Base-by-base conservation (phyloP, 1,140 invertebrate genomes). In the Drosophila pseudoananassae region DNA sequence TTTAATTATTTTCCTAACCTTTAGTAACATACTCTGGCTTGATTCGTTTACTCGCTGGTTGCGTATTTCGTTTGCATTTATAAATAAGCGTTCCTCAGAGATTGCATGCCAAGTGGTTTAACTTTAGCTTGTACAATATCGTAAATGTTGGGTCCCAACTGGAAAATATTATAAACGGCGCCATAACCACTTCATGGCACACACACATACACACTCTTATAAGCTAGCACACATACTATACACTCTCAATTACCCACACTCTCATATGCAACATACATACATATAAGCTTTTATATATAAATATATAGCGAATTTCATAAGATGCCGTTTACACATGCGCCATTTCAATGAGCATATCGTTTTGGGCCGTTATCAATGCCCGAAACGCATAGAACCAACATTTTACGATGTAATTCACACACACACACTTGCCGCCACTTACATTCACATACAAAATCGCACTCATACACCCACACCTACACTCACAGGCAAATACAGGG, bases 351-450 rank as follows among this genome's bases (percentile, higher is more conserved):
- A 85, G 73, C 81, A 85, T 85, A 71, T 76, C 81, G 76, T 59
- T 74, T 73, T 53, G 73, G 73, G 47, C 57, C 70, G 64, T 87
- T 87, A 82, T 88, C 83, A 88, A 88, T 83, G 70, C 56, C 83
- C 76, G 71, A 70, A 87, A 72, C 83, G 59, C 76, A 83, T 87
- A 83, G 76, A 88, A 50, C 58, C 78, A 88, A 76, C 38, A 68
- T 87, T 87, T 87, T 87, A 87, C 83, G 83, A 88, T 78, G 82
- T 87, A 73, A 87, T 79, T 83, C 76, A 64, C 78, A 82, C 75
- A 58, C 36, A 14, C 38, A 36, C 33, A 2, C 9, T 36, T 36
- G 33, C 9, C 33, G 33, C 25, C 33, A 36, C 82, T 65, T 20
- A 20, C 51, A 47, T 54, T 75, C 47, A 29, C 29, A 79, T 43